phyloP scores from a whole-genome alignment of 2,113 vertebrate genomes.

The Erythrocercus mccallii region DNA sequence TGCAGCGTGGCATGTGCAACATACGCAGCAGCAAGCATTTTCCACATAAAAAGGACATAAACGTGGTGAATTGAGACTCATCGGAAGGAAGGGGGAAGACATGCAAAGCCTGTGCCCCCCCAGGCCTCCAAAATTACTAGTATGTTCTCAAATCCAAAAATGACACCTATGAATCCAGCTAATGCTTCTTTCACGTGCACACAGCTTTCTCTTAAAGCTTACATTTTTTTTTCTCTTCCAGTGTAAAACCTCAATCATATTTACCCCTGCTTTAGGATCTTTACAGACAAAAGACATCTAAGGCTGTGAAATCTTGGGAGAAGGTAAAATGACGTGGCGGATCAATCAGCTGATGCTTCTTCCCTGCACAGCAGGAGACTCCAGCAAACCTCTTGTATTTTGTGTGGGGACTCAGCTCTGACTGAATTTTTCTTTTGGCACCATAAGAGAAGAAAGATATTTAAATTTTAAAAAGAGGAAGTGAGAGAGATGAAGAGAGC shows the following conservation, averaged over 20 bases:
- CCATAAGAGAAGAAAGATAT: neutral
- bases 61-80: neutral
- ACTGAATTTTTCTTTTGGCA: conserved; percentile 37
- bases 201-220: neutral
- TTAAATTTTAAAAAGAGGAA: neutral
- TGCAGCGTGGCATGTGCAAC: neutral
- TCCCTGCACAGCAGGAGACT: conserved; percentile 42
- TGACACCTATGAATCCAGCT: neutral
- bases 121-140: conserved; percentile 31
- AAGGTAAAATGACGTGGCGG: conserved; percentile 14
- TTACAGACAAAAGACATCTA: conserved; percentile 26
- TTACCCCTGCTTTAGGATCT: conserved; percentile 37
- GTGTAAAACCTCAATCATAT: conserved; percentile 25
- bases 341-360: conserved; percentile 47
- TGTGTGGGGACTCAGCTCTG: neutral
- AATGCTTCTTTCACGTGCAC: neutral
- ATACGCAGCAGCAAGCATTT: neutral
- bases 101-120: neutral
- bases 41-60: neutral
- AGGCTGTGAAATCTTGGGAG: conserved; percentile 21
- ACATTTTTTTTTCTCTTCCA: neutral
- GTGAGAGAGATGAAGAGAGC: neutral
- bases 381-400: conserved; percentile 21
- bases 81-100: neutral
- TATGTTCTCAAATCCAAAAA: conserved; percentile 42